Evolutionary conservation across 2,113 vertebrate genomes (phyloP), one percentile per base, ranked within the genome.

Genomic region (Cryptotis parvus): DNA sequence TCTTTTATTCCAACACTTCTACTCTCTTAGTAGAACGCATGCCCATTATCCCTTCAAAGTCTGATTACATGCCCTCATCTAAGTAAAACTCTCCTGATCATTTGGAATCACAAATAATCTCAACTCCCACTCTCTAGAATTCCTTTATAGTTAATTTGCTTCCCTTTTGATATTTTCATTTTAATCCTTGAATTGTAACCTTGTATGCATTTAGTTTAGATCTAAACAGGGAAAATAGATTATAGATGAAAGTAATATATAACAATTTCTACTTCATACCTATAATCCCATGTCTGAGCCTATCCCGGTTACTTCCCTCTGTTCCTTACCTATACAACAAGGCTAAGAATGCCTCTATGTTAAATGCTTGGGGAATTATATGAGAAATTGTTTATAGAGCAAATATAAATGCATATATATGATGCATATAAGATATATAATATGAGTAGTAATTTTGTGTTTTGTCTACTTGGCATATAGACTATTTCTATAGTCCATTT

Each of bases 311-410:
- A 81, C 26, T 75, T 49, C 45, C 12, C 27, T 26, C 74, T n/a
- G 52, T 91, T 93, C 24, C 31, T 87, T 37, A 81, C 10, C 22
- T 45, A 12, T 88, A 65, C n/a, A 72, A 80, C 61, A 37, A 11
- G 41, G 5, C 70, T 4, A 45, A 6, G 63, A 52, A 52, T 69
- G 35, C 16, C 27, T 24, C 12, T 35, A 87, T 4, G n/a, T 61
- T 33, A 65, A 26, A 43, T 35, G 49, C 1, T 65, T 24, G 29
- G 18, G 11, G 20, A 8, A 87, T 15, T 39, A 74, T 90, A 68
- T 33, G 14, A 85, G 24, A 10, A 31, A 7, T 55, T 27, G 0
- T 55, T 27, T 63, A 20, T 16, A 84, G 66, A 70, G 24, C 26
- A 58, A 58, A 58, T 22, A 58, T 49, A 49, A 8, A 49, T 49